Conservation (phyloP, 92 coral and sea anemone genomes). For the Epizoanthus scotinus region DNA sequence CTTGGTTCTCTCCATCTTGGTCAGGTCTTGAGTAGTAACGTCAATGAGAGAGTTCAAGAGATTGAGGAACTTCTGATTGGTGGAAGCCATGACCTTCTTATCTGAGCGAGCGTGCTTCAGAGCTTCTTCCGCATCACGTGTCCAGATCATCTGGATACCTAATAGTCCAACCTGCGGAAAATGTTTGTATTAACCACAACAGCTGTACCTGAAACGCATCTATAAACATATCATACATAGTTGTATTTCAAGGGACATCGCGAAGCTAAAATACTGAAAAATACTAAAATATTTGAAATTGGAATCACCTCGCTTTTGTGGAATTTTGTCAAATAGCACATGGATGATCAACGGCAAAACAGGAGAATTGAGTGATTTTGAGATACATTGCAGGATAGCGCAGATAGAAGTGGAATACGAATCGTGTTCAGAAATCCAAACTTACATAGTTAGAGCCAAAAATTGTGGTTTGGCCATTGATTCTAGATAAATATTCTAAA, state of each 20-base stretch:
- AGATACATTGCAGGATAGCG: no score
- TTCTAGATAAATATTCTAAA: no score
- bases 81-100: constrained; percentile 83
- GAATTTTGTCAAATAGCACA: neutral
- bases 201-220: neutral
- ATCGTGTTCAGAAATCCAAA: no score
- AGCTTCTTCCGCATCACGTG: constrained; percentile 92
- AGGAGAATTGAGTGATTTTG: no score
- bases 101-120: constrained; percentile 87
- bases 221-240: neutral
- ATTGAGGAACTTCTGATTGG: constrained; percentile 90
- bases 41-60: constrained; percentile 84
- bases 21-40: constrained; percentile 87
- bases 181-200: neutral
- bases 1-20: constrained; percentile 92
- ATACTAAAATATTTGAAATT: no score
- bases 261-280: no score
- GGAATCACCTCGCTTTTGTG: no score
- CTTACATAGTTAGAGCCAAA: no score
- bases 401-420: no score
- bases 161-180: constrained; percentile 73
- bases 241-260: neutral
- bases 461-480: no score
- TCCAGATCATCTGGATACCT: constrained; percentile 95
- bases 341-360: no score